Evolutionary conservation across 2,888 invertebrate genomes (phyloP).

Genomic region (Ectobius pallidus): DNA sequence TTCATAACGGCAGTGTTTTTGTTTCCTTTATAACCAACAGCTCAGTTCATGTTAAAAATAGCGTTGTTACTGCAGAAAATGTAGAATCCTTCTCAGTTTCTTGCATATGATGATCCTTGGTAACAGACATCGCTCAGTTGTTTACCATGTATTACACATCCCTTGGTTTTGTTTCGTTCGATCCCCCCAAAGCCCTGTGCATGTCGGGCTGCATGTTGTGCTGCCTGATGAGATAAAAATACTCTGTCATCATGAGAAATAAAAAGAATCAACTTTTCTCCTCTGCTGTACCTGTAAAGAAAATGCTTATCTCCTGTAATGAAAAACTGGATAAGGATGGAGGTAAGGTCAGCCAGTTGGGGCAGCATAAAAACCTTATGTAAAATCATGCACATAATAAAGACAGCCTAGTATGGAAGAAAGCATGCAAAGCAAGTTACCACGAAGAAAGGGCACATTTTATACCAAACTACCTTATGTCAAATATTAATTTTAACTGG

Average conservation of each 20-base stretch:
- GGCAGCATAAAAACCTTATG: not conserved
- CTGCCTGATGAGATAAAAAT: constrained; percentile 44
- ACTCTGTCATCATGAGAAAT: constrained; percentile 35
- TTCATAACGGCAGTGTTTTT: not conserved
- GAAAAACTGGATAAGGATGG: constrained; percentile 23
- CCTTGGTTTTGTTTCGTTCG: constrained; percentile 22
- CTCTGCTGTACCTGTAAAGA: constrained; percentile 42
- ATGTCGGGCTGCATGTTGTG: constrained; percentile 41
- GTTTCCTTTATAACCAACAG: not conserved
- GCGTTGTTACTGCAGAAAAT: not conserved
- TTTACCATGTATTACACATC: constrained; percentile 5
- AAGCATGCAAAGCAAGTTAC: not conserved
- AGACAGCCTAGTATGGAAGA: not conserved
- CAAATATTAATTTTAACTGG: not conserved
- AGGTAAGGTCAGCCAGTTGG: not conserved
- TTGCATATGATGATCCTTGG: constrained; percentile 9
- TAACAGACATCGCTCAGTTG: not conserved
- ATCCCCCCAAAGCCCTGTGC: constrained; percentile 46
- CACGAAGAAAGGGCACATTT: not conserved
- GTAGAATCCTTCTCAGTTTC: constrained; percentile 5
- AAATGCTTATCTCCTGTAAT: constrained; percentile 42
- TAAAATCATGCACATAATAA: constrained; percentile 15
- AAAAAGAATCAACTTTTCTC: constrained; percentile 28
- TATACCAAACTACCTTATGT: not conserved
- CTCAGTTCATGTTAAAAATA: not conserved